Evolutionary conservation across 2,797 vertebrate species (phyloP), one percentile per base, ranked within the genome.

Genomic region (Macropus fuliginosus): DNA sequence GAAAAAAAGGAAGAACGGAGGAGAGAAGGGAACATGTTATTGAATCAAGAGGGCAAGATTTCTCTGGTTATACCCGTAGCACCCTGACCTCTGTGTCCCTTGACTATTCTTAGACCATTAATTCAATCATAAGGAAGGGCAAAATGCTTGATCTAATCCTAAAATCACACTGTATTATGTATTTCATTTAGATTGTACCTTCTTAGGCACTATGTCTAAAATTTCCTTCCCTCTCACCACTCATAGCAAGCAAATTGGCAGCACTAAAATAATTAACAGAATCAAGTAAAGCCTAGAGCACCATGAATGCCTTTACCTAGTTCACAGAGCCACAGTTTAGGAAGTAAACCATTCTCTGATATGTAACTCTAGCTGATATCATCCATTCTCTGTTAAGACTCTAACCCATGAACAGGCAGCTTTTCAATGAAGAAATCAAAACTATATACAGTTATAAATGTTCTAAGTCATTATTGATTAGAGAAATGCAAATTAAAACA

Each of bases 221-320:
- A 90, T 97, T 18, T 91, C 91, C 91, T 91, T 93, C 81, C 81
- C 91, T 2, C 52, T 52, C 50, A 52, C 4, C 52, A 93, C 46
- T 46, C 66, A 90, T 54, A 66, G 28, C 91, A 97, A 92, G 56
- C 55, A 94, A 56, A 91, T 40, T 93, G 54, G 18, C 18, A 94
- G 18, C 34, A 18, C 52, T 96, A 93, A 96, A 96, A 95, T 94
- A 96, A 96, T 66, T 95, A 94, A 96, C 29, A 95, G 14, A 59
- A 94, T 91, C 74, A 95, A 97, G 92, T 81, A 92, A 96, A 93
- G 28, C 21, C 93, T 27, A 93, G 52, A 59, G 50, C 24, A 91
- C 0, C 90, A 50, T 95, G 40, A 59, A 34, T 93, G 52, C 89
- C 8, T 92, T 97, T 94, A 13, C 93, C 31, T 16, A 62, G n/a